Base-by-base conservation (phyloP, 2,113 vertebrate species). In the Phylloscopus whistleri region DNA sequence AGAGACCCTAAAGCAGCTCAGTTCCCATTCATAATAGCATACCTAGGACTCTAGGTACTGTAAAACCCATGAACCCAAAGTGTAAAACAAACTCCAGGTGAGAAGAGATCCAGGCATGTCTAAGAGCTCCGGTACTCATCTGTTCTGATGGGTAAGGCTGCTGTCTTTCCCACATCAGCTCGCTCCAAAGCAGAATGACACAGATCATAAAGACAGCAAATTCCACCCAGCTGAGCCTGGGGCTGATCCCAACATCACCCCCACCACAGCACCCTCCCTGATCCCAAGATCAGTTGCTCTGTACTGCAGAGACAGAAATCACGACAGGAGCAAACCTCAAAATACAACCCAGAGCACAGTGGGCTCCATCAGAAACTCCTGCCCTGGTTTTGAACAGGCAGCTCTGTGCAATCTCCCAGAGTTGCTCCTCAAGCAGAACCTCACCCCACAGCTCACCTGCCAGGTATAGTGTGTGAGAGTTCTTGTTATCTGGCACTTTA, bases 401-500 rank as follows among this genome's bases (percentile, higher is more conserved):
- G 63, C 41, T 79, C 31, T 28, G 12, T 51, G 55, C 1, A 1
- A 35, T 21, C 39, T 73, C 46, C 64, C 24, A 1, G 1, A n/a
- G 26, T 27, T 48, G 72, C 30, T 53, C 13, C 37, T 73, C 10
- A 17, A 33, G 63, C 63, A 69, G 49, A 88, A 11, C 51, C 63
- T 79, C 49, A n/a, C 1, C 44, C 72, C 60, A 43, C 10, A 82
- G 44, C 97, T 98, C 81, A 98, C 98, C 98, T 75, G 98, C 98
- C 53, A 98, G 95, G 77, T 98, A 98, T 63, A 98, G 86, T 0
- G 96, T 98, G 91, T 98, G 98, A 2, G 98, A 98, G 39, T 98
- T 98, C 95, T 98, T 98, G 96, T 98, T 98, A 28, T 98, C 98
- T 1, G 98, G 98, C 33, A 98, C 98, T 93, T 98, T 98, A 92